A percentile compares a stretch with the other conserved stretches of the same genome.
Evolutionary conservation across 2,888 invertebrate species (phyloP).

Genomic region (Trypoxylon attenuatum): DNA sequence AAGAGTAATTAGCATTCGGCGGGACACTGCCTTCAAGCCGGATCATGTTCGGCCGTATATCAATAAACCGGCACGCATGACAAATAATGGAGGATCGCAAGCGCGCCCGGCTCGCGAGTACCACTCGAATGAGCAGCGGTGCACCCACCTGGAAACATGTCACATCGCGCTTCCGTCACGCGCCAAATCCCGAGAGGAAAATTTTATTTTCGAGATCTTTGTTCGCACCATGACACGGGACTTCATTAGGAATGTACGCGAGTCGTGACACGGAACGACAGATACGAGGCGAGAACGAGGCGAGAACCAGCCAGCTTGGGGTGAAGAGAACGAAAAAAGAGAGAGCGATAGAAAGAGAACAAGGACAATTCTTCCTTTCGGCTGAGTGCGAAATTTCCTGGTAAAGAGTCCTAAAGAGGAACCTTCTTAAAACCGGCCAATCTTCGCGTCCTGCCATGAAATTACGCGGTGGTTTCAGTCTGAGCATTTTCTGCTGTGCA

Average conservation of each 20-base stretch:
- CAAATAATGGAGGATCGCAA: slow-evolving; percentile 39
- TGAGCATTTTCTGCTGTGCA: slow-evolving; percentile 21
- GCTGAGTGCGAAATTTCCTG: slow-evolving; percentile 42
- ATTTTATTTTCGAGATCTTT: slow-evolving; percentile 28
- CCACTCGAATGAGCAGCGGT: slow-evolving; percentile 2
- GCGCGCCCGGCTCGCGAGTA: too few species aligned
- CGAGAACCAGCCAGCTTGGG: not conserved
- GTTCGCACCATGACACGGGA: slow-evolving; percentile 3
- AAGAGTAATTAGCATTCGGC: slow-evolving; percentile 40
- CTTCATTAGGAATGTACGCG: slow-evolving; percentile 2
- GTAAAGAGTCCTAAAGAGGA: not conserved
- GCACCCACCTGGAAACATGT: slow-evolving; percentile 43
- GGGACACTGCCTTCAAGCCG: slow-evolving; percentile 10
- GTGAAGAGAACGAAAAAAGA: too few species aligned
- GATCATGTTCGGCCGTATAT: slow-evolving; percentile 37
- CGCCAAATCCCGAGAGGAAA: slow-evolving; percentile 19
- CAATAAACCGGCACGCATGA: slow-evolving; percentile 32
- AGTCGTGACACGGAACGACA: too few species aligned
- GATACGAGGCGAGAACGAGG: not conserved
- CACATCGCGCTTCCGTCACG: slow-evolving; percentile 33
- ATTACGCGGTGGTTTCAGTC: slow-evolving; percentile 35
- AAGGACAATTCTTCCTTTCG: slow-evolving; percentile 35
- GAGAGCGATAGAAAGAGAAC: not conserved
- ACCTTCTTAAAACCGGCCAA: slow-evolving; percentile 34
- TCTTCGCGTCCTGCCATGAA: slow-evolving; percentile 33